Evolutionary conservation across 2,888 invertebrate species (phyloP), one percentile per base, ranked within the genome.

Genomic region (Yponomeuta sedellus): DNA sequence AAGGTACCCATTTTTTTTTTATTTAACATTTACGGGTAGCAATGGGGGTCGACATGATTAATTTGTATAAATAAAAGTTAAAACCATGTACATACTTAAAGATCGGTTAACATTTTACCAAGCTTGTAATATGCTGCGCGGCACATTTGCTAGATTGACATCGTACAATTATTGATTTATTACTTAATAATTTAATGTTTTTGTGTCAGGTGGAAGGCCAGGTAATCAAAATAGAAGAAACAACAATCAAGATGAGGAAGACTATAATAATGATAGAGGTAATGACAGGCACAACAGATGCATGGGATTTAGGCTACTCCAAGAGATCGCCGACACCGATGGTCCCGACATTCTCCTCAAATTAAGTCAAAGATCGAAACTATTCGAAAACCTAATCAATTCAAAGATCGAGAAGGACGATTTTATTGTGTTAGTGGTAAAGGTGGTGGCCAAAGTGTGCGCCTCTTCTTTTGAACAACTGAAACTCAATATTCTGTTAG

Each of bases 391-490:
- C n/a, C 68, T 89, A 16, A 64, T 88, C 58, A 71, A 82, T 44
- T 73, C 75, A 16, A 76, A 77, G 1, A 77, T 81, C 19, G 74
- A 80, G 5, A 65, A 56, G 8, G 71, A 70, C 2, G 92, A 92
- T 72, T 69, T 82, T 25, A 81, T 79, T 69, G 76, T 84, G 19
- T 70, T 92, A 16, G 72, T 91, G 16, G 70, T 92, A n/a, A 73
- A 80, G 75, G 75, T 92, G 66, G 70, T 91, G 67, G 76, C 82
- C 2, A 90, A 87, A 78, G 73, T 86, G 3, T 81, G 83, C 64
- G 73, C 74, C 61, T 80, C 85, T 0, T 73, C 84, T 0, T 88
- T 87, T 67, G 78, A 81, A 34, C 80, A 82, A 65, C 70, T 83
- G 10, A 88, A 86, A 75, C 70, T 76, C 2, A 79, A 77, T 67